Base-by-base conservation (phyloP, 2,113 vertebrate species). In the Salvator merianae region DNA sequence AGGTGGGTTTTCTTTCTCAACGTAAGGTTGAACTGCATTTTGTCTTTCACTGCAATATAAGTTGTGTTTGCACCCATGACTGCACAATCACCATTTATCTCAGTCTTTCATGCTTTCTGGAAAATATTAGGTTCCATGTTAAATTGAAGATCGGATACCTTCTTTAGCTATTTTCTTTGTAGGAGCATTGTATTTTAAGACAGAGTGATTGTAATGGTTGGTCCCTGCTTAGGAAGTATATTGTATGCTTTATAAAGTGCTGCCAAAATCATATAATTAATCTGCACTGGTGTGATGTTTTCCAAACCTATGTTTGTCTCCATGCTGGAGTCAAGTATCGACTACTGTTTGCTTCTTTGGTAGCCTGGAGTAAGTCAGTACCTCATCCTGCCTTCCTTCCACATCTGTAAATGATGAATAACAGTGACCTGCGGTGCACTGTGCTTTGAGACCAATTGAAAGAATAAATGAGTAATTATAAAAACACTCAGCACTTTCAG, bases 51-150 rank as follows among this genome's bases (percentile, higher is more conserved):
- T 87, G 34, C 24, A 78, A 24, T 3, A 53, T 50, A 36, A 13
- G 81, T 80, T 77, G 86, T 77, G 43, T 77, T 84, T 87, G 63
- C 43, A 82, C 28, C 1, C 65, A n/a, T 79, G 1, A 47, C 76
- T 83, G 55, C 6, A 73, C 74, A 30, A 82, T 90, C 76, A 76
- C 69, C 62, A 22, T 84, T 88, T 40, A 30, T 70, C 63, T 87
- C 53, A 68, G 32, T 77, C 68, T 22, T 78, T 81, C 50, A 59
- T 90, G 13, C 50, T 89, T 72, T 90, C 40, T 55, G 30, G 65
- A 13, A 20, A 47, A 71, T 89, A 77, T 81, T 20, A 1, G 20
- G 38, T 91, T 93, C 83, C 62, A 28, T 32, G 40, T 88, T 70
- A 47, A 28, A 63, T 50, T 63, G 73, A 53, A 40, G 28, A 65